Evolutionary conservation across 1,140 invertebrate species (phyloP).

Genomic region (Diachasmimorpha longicaudata): DNA sequence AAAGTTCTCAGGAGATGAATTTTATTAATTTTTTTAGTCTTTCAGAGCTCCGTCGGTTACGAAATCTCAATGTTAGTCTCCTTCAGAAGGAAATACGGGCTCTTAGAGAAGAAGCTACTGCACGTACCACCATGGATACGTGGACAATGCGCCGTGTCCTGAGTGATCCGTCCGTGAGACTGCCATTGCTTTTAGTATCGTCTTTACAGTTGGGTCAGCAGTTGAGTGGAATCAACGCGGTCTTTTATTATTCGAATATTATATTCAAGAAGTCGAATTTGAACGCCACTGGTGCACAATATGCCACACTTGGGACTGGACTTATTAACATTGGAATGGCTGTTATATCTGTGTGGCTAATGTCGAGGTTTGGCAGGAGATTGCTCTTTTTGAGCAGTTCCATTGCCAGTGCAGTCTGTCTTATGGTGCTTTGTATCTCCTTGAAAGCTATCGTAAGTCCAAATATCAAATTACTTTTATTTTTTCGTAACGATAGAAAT

Average conservation of each 20-base stretch:
- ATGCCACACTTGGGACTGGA: conserved; percentile 76
- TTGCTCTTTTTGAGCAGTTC: conserved; percentile 67
- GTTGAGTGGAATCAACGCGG: conserved; percentile 86
- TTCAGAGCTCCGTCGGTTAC: conserved; percentile 50
- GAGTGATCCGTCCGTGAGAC: conserved; percentile 63
- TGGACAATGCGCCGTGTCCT: conserved; percentile 67
- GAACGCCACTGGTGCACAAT: conserved; percentile 63
- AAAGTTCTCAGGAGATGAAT: neutral
- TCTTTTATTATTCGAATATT: conserved; percentile 80
- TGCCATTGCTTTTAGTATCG: conserved; percentile 76
- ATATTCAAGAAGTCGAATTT: conserved; percentile 76
- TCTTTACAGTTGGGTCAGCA: conserved; percentile 83
- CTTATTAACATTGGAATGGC: conserved; percentile 75
- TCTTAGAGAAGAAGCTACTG: conserved; percentile 60
- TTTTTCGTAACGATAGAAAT: too few relatives aligned
- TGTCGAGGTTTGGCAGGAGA: conserved; percentile 67
- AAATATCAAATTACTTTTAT: neutral
- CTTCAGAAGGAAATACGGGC: conserved; percentile 52
- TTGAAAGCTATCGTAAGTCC: conserved; percentile 68
- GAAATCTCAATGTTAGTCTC: conserved; percentile 43
- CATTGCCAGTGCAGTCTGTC: conserved; percentile 59
- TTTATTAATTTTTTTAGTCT: conserved; percentile 24
- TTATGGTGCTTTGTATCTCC: conserved; percentile 65
- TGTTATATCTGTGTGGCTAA: conserved; percentile 66
- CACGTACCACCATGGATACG: conserved; percentile 41